Percentiles rank a stretch among this genome's conserved stretches.
Evolutionary conservation across 1,140 invertebrate genomes (phyloP).

Genomic region (Anadara kagoshimensis): DNA sequence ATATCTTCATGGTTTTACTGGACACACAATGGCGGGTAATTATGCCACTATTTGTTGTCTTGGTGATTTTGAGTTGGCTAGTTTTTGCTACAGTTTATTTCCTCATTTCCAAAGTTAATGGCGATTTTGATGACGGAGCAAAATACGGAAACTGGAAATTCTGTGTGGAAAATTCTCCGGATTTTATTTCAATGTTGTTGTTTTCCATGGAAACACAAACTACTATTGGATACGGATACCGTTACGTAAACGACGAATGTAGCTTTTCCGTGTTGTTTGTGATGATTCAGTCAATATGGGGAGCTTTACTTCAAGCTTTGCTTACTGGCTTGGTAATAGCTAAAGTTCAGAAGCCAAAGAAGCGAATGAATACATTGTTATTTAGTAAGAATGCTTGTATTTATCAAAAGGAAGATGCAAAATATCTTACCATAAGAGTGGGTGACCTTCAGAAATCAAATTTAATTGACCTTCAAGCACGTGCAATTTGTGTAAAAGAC

Average conservation of each 20-base stretch:
- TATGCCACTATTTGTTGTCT: conserved; percentile 63
- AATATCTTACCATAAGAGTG: conserved; percentile 80
- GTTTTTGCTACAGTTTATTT: conserved; percentile 71
- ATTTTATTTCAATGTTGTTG: conserved; percentile 59
- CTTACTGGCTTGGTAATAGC: conserved; percentile 57
- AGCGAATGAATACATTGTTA: conserved; percentile 57
- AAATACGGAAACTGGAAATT: conserved; percentile 38
- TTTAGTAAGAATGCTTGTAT: conserved; percentile 61
- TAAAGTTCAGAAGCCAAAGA: conserved; percentile 56
- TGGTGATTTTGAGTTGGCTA: conserved; percentile 70
- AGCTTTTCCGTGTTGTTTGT: conserved; percentile 39
- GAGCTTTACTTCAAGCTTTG: conserved; percentile 54
- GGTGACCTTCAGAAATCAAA: conserved; percentile 55
- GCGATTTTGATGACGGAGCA: conserved; percentile 38
- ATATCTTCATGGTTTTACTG: conserved; percentile 86
- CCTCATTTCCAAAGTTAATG: conserved; percentile 57
- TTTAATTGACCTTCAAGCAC: conserved; percentile 44
- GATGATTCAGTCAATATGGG: conserved; percentile 57
- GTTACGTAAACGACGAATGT: conserved; percentile 80
- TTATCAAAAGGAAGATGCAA: conserved; percentile 80
- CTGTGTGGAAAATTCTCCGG: conserved; percentile 56
- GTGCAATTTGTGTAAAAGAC: conserved; percentile 39
- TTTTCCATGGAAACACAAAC: conserved; percentile 75
- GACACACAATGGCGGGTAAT: conserved; percentile 67
- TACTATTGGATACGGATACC: conserved; percentile 75